A percentile compares a stretch with the other conserved stretches of the same genome.
These are phyloP conservation scores for Hypanus sabinus DNA, from an alignment of 2,113 vertebrate species.

Conservation along the genomic window DNA sequence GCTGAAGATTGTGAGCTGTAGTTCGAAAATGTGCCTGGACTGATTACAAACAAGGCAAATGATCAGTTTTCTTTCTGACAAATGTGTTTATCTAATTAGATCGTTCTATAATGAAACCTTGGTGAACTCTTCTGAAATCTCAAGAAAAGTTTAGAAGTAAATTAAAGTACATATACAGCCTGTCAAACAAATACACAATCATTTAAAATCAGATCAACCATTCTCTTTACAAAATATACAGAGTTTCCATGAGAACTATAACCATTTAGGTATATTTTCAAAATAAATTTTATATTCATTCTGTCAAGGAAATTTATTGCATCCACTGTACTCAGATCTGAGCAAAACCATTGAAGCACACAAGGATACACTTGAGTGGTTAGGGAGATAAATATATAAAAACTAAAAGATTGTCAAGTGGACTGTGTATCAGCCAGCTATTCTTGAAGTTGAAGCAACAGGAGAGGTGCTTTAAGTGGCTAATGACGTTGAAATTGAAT, in stretches of 20 bases:
- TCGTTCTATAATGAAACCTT: background rate
- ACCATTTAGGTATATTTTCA: background rate
- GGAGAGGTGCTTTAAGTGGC: background rate
- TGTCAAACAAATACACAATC: background rate
- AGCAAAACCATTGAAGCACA: background rate
- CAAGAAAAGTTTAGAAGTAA: background rate
- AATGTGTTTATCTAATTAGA: background rate
- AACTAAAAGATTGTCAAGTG: background rate
- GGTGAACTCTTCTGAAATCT: background rate
- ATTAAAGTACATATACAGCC: background rate
- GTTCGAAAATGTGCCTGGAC: background rate
- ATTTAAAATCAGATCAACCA: background rate
- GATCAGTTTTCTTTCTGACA: background rate
- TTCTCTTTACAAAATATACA: background rate
- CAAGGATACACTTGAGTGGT: background rate
- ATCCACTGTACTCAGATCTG: background rate
- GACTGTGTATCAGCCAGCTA: background rate
- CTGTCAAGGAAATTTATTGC: background rate
- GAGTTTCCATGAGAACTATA: background rate
- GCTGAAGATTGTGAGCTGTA: background rate
- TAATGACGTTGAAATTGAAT: background rate
- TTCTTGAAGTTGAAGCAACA: background rate
- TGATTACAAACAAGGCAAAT: background rate
- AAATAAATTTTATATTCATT: background rate
- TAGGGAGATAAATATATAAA: background rate